These are phyloP conservation scores for Diabrotica balteata DNA, from an alignment of 2,888 invertebrate genomes.

Conservation along the genomic window DNA sequence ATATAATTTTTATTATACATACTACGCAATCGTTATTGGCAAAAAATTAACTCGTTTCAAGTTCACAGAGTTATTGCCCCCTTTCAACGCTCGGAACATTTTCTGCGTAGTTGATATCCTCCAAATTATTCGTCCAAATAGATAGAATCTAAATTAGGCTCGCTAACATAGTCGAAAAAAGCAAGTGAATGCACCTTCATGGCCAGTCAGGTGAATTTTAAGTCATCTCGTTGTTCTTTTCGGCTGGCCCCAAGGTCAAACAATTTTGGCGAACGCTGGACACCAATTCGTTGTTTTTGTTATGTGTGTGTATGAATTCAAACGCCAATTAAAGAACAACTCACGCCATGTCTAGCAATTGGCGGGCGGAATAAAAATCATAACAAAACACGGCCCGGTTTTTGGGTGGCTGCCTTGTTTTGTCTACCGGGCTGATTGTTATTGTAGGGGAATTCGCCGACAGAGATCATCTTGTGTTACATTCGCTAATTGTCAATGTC, in stretches of 20 bases:
- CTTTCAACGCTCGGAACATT: slow-evolving; percentile 5
- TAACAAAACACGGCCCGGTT: no score
- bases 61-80: slow-evolving; percentile 20
- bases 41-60: slow-evolving; percentile 20
- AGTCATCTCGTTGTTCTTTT: slow-evolving; percentile 16
- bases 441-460: no score
- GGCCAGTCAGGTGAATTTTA: slow-evolving; percentile 35
- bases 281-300: slow-evolving; percentile 28
- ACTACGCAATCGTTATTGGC: no score
- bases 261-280: slow-evolving; percentile 24
- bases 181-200: slow-evolving; percentile 38
- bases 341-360: slow-evolving; percentile 19
- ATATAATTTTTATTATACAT: no score
- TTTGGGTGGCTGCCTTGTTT: no score
- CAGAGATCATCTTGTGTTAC: no score
- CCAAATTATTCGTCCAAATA: slow-evolving; percentile 14
- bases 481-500: no score
- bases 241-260: slow-evolving; percentile 18
- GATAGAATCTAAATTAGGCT: slow-evolving; percentile 35
- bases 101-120: slow-evolving; percentile 17
- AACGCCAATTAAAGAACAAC: slow-evolving; percentile 22
- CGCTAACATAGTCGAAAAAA: slow-evolving; percentile 30
- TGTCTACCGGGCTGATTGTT: no score
- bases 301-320: slow-evolving; percentile 22
- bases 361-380: no score